Evolutionary conservation across 2,797 vertebrate genomes (phyloP), one percentile per base, ranked within the genome.

Genomic region (Trematocara caparti): DNA sequence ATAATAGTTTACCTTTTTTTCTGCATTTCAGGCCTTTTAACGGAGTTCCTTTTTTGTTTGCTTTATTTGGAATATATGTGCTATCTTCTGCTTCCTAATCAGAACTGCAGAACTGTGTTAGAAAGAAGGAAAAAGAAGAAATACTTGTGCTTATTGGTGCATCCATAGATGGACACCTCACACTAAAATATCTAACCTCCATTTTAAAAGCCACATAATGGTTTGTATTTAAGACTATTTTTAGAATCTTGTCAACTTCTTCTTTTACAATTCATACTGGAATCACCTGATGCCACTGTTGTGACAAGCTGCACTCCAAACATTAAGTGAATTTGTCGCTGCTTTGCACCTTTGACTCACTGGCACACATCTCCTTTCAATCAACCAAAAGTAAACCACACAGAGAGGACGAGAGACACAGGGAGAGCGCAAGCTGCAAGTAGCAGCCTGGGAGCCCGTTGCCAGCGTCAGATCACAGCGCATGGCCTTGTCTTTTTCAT

Each of bases 241-340:
- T 78, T 81, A 75, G 78, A 8, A n/a, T 62, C 40, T 45, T 14
- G 3, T 4, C 14, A 43, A 8, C 15, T n/a, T 30, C 21, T 49
- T 27, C 12, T 86, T 80, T 80, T 24, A 72, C 45, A 5, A 57
- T 14, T 19, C 77, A 49, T 30, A 49, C 80, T 72, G 62, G 85
- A 81, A 80, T 83, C 86, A 88, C 82, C 84, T 85, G 81, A 87
- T 34, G 13, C 55, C 32, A 7, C 45, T 81, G 88, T 77, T 73
- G 83, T 88, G 82, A 91, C 89, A 90, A 86, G 91, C 81, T 40
- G 81, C 73, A 55, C 83, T 84, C 83, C 78, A 82, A 88, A 89
- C 87, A 88, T 72, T 91, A 83, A 93, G 90, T 91, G 75, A 90
- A 89, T 93, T 89, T 90, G 87, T 85, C 76, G 19, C 84, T 32